These are phyloP conservation scores for Sinosuthora webbiana DNA, from an alignment of 2,113 vertebrate species.

Conservation along the genomic window DNA sequence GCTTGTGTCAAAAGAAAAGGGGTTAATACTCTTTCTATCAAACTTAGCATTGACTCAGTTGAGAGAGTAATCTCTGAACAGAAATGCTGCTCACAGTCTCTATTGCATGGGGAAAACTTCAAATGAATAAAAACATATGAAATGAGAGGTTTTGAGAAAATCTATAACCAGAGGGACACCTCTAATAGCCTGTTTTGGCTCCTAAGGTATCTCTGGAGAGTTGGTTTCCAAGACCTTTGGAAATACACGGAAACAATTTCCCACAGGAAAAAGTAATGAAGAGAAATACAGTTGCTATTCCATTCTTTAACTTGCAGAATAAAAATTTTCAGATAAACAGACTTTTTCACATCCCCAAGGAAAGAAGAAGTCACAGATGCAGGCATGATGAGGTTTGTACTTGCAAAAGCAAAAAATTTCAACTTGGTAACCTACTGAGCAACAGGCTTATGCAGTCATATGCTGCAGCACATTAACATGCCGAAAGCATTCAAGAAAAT, in stretches of 20 bases:
- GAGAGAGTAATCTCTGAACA: background rate
- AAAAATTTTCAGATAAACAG: background rate
- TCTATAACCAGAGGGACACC: background rate
- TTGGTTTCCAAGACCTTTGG: background rate
- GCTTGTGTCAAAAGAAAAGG: background rate
- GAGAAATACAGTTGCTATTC: background rate
- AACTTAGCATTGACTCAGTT: background rate
- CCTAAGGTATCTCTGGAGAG: background rate
- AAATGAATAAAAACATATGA: background rate
- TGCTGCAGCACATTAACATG: background rate
- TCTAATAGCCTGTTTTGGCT: background rate
- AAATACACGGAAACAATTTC: background rate
- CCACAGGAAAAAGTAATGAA: background rate
- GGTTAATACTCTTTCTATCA: background rate
- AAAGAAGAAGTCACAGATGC: background rate
- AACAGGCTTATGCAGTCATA: background rate
- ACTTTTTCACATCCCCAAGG: background rate
- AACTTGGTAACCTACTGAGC: background rate
- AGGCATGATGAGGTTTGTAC: background rate
- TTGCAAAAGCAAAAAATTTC: background rate
- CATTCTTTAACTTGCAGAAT: background rate
- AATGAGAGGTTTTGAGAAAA: slow-evolving; percentile 5
- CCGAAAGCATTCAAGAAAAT: background rate
- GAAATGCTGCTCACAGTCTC: background rate
- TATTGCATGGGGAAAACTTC: background rate